Evolutionary conservation across 2,888 invertebrate genomes (phyloP).

Genomic region (Acanthopleura granulata): DNA sequence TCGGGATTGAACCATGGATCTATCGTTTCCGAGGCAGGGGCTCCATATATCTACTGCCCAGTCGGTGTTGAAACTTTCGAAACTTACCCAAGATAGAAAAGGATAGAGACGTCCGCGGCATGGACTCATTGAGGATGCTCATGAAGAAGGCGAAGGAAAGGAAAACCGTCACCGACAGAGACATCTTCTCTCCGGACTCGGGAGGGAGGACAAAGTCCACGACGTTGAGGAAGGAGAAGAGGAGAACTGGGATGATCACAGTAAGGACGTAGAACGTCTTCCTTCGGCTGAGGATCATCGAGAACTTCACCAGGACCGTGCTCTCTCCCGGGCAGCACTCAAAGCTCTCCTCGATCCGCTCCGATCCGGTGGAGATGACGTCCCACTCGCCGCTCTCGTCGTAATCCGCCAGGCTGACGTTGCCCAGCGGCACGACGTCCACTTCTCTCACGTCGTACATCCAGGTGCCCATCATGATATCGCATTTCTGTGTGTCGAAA

Average conservation of each 20-base stretch:
- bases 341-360: background rate
- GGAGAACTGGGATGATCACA: background rate
- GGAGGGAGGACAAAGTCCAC: conserved; percentile 9
- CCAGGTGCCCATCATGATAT: conserved; percentile 4
- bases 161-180: conserved; percentile 11
- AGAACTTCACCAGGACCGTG: background rate
- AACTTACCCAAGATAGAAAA: conserved; percentile 12
- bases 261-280: conserved; percentile 7
- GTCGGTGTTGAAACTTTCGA: background rate
- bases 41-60: too few species aligned
- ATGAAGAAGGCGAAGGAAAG: conserved; percentile 14
- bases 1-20: too few species aligned
- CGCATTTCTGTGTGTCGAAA: conserved; percentile 1
- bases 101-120: conserved; percentile 14
- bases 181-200: conserved; percentile 19
- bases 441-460: background rate
- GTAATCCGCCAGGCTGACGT: conserved; percentile 8
- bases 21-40: too few species aligned
- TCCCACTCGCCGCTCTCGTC: conserved; percentile 8
- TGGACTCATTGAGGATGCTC: conserved; percentile 6
- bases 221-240: conserved; percentile 4
- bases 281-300: background rate
- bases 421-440: background rate
- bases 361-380: background rate
- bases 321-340: conserved; percentile 8